phyloP scores from a whole-genome alignment of 2,113 vertebrate genomes.

The Lampris incognitus region DNA sequence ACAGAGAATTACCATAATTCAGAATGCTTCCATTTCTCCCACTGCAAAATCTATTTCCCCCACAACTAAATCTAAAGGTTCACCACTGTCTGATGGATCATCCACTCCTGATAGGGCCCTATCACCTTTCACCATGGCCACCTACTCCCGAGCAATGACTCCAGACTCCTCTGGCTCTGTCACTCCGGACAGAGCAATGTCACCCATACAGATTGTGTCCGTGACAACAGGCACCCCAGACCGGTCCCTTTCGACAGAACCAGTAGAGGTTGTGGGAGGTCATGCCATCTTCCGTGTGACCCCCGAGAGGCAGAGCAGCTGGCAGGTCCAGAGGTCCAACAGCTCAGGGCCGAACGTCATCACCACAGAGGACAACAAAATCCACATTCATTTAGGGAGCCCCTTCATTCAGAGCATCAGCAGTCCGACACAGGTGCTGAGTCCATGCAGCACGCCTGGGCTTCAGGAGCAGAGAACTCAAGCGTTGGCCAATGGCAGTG shows the following conservation, averaged over 20 bases:
- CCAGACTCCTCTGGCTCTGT: conserved; percentile 91
- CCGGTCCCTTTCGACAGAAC: conserved; percentile 84
- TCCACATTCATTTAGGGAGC: conserved; percentile 96
- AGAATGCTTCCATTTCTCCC: conserved; percentile 88
- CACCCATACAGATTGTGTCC: conserved; percentile 90
- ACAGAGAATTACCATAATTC: conserved; percentile 96
- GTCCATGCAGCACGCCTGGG: conserved; percentile 77
- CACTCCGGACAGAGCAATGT: conserved; percentile 92
- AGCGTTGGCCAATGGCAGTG: conserved; percentile 86
- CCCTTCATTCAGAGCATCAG: conserved; percentile 90
- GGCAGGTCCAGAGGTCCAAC: conserved; percentile 95
- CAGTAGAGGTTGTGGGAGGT: conserved; percentile 87
- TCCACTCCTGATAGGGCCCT: conserved; percentile 85
- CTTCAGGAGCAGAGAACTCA: conserved; percentile 89
- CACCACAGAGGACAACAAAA: conserved; percentile 99
- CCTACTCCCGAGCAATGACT: conserved; percentile 88
- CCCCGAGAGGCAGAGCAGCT: conserved; percentile 91
- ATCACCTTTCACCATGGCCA: conserved; percentile 87
- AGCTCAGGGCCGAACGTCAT: conserved; percentile 92
- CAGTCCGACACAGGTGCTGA: conserved; percentile 80
- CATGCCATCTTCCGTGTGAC: conserved; percentile 90
- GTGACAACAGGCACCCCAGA: conserved; percentile 87
- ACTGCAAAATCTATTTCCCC: conserved; percentile 86
- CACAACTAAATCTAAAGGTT: conserved; percentile 85
- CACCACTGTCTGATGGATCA: conserved; percentile 78